phyloP scores from a whole-genome alignment of 2,888 invertebrate genomes.

The Heliconius cydno region DNA sequence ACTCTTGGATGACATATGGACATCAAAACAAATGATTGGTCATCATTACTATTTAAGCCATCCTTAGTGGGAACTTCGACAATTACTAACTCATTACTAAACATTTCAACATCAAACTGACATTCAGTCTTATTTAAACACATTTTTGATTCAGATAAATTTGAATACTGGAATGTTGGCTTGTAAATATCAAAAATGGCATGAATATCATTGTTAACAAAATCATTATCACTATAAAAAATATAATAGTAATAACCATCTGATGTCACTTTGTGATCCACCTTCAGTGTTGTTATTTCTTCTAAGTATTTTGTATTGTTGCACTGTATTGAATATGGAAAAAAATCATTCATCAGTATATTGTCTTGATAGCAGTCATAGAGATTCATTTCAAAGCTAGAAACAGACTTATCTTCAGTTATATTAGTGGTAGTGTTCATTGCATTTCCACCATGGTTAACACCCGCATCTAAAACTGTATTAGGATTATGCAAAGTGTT shows the following conservation, averaged over 20 bases:
- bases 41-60: conserved; percentile 90
- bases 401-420: conserved; percentile 86
- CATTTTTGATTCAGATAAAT: conserved; percentile 85
- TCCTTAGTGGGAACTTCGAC: conserved; percentile 93
- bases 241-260: conserved; percentile 95
- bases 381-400: conserved; percentile 91
- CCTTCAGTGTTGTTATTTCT: conserved; percentile 84
- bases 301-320: conserved; percentile 87
- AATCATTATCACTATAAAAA: conserved; percentile 93
- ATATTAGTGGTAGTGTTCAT: conserved; percentile 79
- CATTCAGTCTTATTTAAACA: conserved; percentile 92
- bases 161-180: conserved; percentile 91
- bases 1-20: conserved; percentile 92
- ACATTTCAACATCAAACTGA: conserved; percentile 87
- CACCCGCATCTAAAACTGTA: conserved; percentile 87
- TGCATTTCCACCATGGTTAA: conserved; percentile 90
- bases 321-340: conserved; percentile 87
- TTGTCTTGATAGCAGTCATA: conserved; percentile 90
- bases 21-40: conserved; percentile 87
- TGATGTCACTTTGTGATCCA: conserved; percentile 87
- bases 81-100: conserved; percentile 90
- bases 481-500: conserved; percentile 73
- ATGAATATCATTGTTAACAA: conserved; percentile 90
- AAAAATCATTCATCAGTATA: conserved; percentile 88
- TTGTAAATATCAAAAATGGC: conserved; percentile 93